phyloP scores from a whole-genome alignment of 2,797 vertebrate species.

The Novumbra hubbsi region DNA sequence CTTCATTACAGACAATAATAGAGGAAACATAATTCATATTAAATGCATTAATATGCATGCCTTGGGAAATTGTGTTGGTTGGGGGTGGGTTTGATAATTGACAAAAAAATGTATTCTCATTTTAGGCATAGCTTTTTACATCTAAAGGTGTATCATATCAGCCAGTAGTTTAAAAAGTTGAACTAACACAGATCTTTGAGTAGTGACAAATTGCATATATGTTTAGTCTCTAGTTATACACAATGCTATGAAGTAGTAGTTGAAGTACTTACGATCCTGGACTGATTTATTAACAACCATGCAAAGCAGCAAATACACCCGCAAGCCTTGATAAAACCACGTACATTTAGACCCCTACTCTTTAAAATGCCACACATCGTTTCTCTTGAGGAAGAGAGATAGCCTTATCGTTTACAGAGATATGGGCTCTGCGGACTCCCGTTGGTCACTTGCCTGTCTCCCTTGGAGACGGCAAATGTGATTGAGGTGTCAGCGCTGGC shows the following conservation, averaged over 20 bases:
- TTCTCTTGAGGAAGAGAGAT: background rate
- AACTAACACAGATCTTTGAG: no score
- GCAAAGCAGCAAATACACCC: background rate
- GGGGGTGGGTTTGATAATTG: background rate
- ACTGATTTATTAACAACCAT: background rate
- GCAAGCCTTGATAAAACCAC: background rate
- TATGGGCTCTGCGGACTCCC: background rate
- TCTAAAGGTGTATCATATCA: no score
- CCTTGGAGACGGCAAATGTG: background rate
- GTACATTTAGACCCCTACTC: background rate
- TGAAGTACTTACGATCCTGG: no score
- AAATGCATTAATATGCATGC: background rate
- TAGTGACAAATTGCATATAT: no score
- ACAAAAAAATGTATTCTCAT: background rate
- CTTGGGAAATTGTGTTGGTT: background rate
- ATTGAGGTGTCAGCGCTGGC: slow-evolving; percentile 2
- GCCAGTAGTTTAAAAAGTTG: no score
- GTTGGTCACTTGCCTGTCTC: background rate
- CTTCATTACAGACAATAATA: slow-evolving; percentile 21
- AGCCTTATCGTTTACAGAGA: background rate
- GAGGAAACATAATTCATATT: slow-evolving; percentile 9
- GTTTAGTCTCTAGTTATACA: no score
- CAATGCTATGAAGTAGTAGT: no score
- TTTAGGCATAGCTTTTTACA: background rate
- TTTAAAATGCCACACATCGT: background rate